Evolutionary conservation across 2,797 vertebrate species (phyloP), one percentile per base, ranked within the genome.

Genomic region (Sebastes iracundus): DNA sequence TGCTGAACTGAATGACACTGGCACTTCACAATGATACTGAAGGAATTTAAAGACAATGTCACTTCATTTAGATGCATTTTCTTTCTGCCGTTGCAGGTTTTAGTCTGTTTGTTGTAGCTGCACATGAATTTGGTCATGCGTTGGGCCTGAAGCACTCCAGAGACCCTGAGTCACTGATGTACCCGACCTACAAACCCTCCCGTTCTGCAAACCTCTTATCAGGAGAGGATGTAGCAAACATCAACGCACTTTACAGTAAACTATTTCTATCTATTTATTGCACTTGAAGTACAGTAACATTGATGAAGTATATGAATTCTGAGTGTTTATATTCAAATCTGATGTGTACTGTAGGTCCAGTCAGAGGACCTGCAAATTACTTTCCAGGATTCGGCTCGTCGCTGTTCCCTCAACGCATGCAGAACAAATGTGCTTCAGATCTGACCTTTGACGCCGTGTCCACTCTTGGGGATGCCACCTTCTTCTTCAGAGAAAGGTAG

Each of bases 101-200:
- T 75, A 96, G 94, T 87, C 87, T 97, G 27, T 91, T 94, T 70
- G 59, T 94, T 5, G 96, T 97, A 49, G 96, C 96, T 68, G 94
- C 93, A 23, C 96, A 97, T 88, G 96, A 97, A 87, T 95, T 97
- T 77, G 96, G 96, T 23, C 96, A 97, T n/a, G 92, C 96, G 58
- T 76, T 97, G 81, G 96, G 96, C 30, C 90, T 97, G 30, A 95
- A 92, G 30, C 96, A 97, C 88, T 97, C 96, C 46, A 91, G 83
- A 72, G 92, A 95, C 79, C 95, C 94, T 6, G 76, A 91, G 18
- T 96, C 96, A 2, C 87, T 97, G 59, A 97, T 97, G 96, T 96
- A 95, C 83, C 96, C 96, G 0, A 95, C 84, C 22, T 97, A 97
- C 88, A 95, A 80, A 79, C 20, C 85, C 30, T 86, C 73, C 3